Evolutionary conservation across 2,888 invertebrate genomes (phyloP).

Genomic region (Perizoma flavofasciatum): DNA sequence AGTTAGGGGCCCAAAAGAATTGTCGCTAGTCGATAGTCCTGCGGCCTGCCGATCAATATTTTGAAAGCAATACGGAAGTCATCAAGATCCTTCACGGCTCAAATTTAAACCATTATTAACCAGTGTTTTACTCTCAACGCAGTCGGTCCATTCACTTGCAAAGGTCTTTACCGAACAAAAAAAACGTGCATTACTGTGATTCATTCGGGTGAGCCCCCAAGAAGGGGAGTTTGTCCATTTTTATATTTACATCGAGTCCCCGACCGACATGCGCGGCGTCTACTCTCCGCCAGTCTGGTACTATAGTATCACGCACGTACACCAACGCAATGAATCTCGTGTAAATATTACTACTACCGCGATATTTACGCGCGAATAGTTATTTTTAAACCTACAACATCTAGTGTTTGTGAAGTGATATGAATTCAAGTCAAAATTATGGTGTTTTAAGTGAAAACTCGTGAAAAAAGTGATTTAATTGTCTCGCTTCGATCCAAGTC

Average conservation of each 20-base stretch:
- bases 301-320: slow-evolving; percentile 80
- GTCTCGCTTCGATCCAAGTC: slow-evolving; percentile 76
- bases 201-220: slow-evolving; percentile 76
- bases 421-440: slow-evolving; percentile 52
- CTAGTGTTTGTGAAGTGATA: slow-evolving; percentile 54
- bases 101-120: slow-evolving; percentile 9
- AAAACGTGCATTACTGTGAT: slow-evolving; percentile 74
- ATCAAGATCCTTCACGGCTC: slow-evolving; percentile 56
- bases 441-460: slow-evolving; percentile 63
- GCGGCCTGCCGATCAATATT: slow-evolving; percentile 75
- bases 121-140: slow-evolving; percentile 21
- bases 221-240: slow-evolving; percentile 83
- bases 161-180: slow-evolving; percentile 52
- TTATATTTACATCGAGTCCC: slow-evolving; percentile 82
- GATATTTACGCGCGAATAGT: slow-evolving; percentile 75
- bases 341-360: slow-evolving; percentile 79
- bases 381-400: slow-evolving; percentile 65
- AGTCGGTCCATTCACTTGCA: slow-evolving; percentile 35
- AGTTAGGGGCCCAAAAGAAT: slow-evolving; percentile 60
- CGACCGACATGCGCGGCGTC: slow-evolving; percentile 82
- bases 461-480: slow-evolving; percentile 60
- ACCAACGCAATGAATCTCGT: slow-evolving; percentile 75
- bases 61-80: slow-evolving; percentile 70
- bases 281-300: slow-evolving; percentile 74
- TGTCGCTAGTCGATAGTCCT: slow-evolving; percentile 60